phyloP scores from a whole-genome alignment of 2,797 vertebrate species.

The Pangasius mekongensis region DNA sequence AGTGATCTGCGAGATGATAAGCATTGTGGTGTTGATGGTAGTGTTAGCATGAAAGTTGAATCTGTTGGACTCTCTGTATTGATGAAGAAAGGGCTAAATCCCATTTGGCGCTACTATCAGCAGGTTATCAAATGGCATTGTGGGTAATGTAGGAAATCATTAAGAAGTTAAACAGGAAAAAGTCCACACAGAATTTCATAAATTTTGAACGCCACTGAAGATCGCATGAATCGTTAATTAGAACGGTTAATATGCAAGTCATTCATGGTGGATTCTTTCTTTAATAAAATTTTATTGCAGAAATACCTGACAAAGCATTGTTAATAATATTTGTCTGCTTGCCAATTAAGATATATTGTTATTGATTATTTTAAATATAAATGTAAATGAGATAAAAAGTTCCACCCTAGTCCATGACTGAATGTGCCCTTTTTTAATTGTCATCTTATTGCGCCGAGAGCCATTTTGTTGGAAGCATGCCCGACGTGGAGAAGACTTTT shows the following conservation, averaged over 20 bases:
- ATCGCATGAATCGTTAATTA: not conserved
- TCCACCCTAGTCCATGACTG: not conserved
- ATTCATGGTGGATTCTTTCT: not conserved
- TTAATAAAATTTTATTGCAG: not conserved
- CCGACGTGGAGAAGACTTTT: not conserved
- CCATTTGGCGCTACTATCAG: not conserved
- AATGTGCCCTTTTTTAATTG: not conserved
- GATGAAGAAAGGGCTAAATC: not conserved
- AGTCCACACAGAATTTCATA: not conserved
- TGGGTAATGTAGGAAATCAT: not conserved
- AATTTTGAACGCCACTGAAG: not conserved
- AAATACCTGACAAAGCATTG: not conserved
- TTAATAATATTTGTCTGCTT: constrained; percentile 5
- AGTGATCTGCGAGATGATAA: not conserved
- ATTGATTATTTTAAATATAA: not conserved
- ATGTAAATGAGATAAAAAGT: not conserved
- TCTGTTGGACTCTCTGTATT: not conserved
- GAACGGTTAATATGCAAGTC: too few species aligned
- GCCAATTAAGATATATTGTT: not conserved
- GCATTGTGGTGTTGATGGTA: not conserved
- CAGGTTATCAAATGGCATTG: not conserved
- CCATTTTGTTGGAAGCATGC: not conserved
- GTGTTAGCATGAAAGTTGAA: not conserved
- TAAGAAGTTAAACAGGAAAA: not conserved
- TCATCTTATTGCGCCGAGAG: not conserved